These are phyloP conservation scores for Oscheius onirici DNA, from an alignment of 2,888 invertebrate genomes.

Conservation along the genomic window DNA sequence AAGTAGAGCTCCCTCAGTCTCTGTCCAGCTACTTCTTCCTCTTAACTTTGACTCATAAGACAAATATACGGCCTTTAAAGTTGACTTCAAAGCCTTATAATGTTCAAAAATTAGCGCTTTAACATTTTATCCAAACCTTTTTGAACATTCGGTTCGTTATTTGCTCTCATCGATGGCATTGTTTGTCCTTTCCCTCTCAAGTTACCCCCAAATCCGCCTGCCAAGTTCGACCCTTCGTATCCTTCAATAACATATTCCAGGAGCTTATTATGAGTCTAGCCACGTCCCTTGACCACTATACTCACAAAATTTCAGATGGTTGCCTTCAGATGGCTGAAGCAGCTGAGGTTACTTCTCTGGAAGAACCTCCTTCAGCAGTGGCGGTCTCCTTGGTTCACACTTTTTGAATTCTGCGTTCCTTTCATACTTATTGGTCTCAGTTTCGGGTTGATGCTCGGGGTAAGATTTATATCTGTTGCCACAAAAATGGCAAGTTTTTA, in stretches of 20 bases:
- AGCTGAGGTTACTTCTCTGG: conserved; percentile 66
- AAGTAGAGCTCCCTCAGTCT: neutral
- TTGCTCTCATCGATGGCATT: conserved; percentile 24
- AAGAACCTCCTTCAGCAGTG: conserved; percentile 62
- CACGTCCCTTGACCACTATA: neutral
- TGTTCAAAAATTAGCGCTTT: neutral
- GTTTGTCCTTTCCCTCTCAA: conserved; percentile 23
- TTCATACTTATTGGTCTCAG: conserved; percentile 58
- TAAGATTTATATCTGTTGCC: conserved; percentile 20
- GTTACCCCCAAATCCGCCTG: conserved; percentile 21
- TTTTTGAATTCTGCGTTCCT: conserved; percentile 62
- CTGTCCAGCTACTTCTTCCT: neutral
- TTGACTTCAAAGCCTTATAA: too few species aligned
- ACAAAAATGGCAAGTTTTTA: conserved; percentile 33
- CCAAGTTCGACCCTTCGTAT: conserved; percentile 20
- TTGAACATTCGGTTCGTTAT: conserved; percentile 9
- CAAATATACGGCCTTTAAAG: too few species aligned
- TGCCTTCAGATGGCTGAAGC: conserved; percentile 44
- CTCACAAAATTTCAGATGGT: conserved; percentile 46
- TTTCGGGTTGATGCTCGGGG: conserved; percentile 65
- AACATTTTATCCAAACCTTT: neutral
- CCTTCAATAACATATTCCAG: conserved; percentile 1
- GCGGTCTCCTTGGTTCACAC: conserved; percentile 61
- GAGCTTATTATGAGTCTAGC: conserved; percentile 2
- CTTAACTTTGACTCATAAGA: too few species aligned